Evolutionary conservation across 2,797 vertebrate genomes (phyloP), one percentile per base, ranked within the genome.

Genomic region (Danio jaintianensis): DNA sequence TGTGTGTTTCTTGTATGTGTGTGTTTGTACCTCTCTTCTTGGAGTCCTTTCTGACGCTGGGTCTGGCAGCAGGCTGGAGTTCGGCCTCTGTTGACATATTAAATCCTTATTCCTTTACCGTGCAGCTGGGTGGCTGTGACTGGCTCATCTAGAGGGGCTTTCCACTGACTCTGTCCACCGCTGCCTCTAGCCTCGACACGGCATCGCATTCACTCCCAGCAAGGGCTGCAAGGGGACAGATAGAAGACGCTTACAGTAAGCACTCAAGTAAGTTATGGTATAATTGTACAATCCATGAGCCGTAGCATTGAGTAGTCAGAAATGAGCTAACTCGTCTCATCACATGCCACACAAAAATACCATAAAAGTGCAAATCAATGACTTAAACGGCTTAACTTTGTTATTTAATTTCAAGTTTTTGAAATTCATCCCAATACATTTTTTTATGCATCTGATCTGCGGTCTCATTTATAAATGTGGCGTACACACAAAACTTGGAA

Each of bases 41-140:
- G 87, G 92, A 93, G 89, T 94, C 93, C 89, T 93, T 92, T 91
- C 92, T 93, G 84, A 94, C 84, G 89, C 93, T 91, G 89, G 93
- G 92, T 92, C 93, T 92, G 89, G 92, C 90, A 90, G 93, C 91
- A 91, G 93, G 91, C 91, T 94, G 93, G 73, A 94, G 92, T 87
- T 94, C 93, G 77, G 93, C 92, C 93, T 94, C 93, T 90, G 93
- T 93, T 96, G 95, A 96, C 95, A 96, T 96, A 94, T 92, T 94
- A 93, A 95, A 94, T 95, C 93, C 93, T 96, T 94, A 95, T 93
- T 94, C 95, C 91, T 94, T 93, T 93, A 95, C 94, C 94, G 94
- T 94, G 87, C 94, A 93, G 94, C 93, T 94, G 94, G 89, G 91
- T 94, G 91, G 93, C 94, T 92, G 72, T 83, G 90, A 91, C 93